Percentiles rank a stretch among this genome's conserved stretches.
These are phyloP conservation scores for Odontothrips loti DNA, from an alignment of 2,888 invertebrate species.

Conservation along the genomic window DNA sequence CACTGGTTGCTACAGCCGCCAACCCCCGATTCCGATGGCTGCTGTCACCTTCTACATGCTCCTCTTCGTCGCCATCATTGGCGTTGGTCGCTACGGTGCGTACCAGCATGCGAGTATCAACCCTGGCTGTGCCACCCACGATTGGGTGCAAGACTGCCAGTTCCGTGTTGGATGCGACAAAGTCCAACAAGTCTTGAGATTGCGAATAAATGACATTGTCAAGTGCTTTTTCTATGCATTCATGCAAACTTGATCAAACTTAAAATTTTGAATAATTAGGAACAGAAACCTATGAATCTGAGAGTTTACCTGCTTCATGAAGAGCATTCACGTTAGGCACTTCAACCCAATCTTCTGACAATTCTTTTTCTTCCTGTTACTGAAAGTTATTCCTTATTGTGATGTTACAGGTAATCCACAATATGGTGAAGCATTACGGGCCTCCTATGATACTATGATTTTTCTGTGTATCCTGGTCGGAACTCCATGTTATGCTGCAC, in stretches of 20 bases:
- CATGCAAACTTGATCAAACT: background rate
- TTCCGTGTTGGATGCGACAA: background rate
- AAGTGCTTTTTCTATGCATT: too few species aligned
- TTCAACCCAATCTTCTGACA: background rate
- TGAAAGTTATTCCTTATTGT: too few species aligned
- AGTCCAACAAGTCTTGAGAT: too few species aligned
- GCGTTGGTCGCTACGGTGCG: background rate
- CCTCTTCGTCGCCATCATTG: background rate
- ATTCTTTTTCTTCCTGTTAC: background rate
- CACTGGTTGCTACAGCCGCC: background rate
- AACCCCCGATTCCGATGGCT: background rate
- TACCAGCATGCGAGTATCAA: background rate
- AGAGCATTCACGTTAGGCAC: too few species aligned
- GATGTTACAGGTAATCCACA: background rate
- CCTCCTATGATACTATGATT: background rate
- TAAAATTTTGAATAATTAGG: too few species aligned
- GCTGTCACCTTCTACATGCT: background rate
- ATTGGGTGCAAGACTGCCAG: background rate
- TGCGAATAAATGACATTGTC: too few species aligned
- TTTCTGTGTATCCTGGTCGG: background rate
- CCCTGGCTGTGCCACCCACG: background rate
- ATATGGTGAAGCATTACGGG: background rate
- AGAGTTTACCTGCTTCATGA: too few species aligned
- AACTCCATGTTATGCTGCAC: background rate
- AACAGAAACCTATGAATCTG: too few species aligned